Conservation (phyloP, 2,888 invertebrate genomes). For the Celastrina argiolus region DNA sequence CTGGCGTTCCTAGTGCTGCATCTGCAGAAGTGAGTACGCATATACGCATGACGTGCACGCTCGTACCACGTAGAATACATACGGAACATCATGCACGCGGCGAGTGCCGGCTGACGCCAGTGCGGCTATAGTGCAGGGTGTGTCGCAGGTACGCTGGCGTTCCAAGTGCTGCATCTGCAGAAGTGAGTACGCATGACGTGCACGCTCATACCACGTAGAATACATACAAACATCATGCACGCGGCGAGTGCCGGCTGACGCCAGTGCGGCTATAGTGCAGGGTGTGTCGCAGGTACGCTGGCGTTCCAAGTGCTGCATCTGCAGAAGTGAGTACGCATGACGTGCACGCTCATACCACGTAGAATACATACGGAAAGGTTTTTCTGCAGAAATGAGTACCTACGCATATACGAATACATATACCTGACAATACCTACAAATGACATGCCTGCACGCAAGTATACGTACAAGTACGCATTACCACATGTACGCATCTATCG, state of each 20-base stretch:
- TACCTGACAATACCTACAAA: too few relatives aligned
- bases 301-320: conserved; percentile 95
- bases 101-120: conserved; percentile 80
- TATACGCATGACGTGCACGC: neutral
- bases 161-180: conserved; percentile 93
- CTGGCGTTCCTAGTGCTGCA: conserved; percentile 95
- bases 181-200: conserved; percentile 60
- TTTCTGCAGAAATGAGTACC: too few relatives aligned
- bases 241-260: conserved; percentile 82
- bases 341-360: neutral
- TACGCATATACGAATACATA: too few relatives aligned
- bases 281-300: conserved; percentile 93
- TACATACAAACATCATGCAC: conserved; percentile 78
- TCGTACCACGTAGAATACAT: neutral
- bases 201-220: neutral
- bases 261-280: conserved; percentile 82
- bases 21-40: conserved; percentile 82
- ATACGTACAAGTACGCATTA: too few relatives aligned
- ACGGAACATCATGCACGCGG: conserved; percentile 83
- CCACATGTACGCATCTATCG: too few relatives aligned
- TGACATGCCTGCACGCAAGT: neutral
- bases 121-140: conserved; percentile 83
- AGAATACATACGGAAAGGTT: too few relatives aligned
- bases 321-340: conserved; percentile 77
- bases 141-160: conserved; percentile 96